These are phyloP conservation scores for Hemiscyllium ocellatum DNA, from an alignment of 2,113 vertebrate genomes.

Conservation along the genomic window DNA sequence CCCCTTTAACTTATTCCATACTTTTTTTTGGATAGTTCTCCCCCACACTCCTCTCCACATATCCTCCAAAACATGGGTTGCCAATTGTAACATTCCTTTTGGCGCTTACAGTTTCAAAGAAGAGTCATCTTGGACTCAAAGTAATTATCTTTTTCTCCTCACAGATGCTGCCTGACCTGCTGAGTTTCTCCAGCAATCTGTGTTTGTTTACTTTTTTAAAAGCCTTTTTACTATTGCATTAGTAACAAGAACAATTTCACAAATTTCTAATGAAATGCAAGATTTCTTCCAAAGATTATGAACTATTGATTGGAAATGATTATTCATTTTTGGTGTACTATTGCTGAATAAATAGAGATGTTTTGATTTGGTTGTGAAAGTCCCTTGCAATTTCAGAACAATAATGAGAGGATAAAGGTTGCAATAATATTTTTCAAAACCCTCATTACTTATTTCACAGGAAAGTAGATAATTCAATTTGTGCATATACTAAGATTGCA, in stretches of 20 bases:
- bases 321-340: neutral
- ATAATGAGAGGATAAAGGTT: neutral
- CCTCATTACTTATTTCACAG: too few species aligned
- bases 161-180: too few species aligned
- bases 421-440: neutral
- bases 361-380: neutral
- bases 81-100: neutral
- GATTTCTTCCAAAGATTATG: neutral
- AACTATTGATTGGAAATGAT: neutral
- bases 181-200: too few species aligned
- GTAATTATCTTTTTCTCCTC: too few species aligned
- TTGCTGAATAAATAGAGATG: neutral
- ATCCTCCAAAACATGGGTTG: neutral
- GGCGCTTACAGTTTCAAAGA: neutral
- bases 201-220: too few species aligned
- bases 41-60: too few species aligned
- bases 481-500: neutral
- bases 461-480: neutral
- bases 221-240: neutral
- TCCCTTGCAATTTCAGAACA: neutral
- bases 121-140: too few species aligned
- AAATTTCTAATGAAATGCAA: neutral
- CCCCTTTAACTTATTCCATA: neutral
- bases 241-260: neutral
- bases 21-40: neutral